A percentile compares a stretch with the other conserved stretches of the same genome.
Evolutionary conservation across 2,113 vertebrate genomes (phyloP).

Genomic region (Tinamus guttatus): DNA sequence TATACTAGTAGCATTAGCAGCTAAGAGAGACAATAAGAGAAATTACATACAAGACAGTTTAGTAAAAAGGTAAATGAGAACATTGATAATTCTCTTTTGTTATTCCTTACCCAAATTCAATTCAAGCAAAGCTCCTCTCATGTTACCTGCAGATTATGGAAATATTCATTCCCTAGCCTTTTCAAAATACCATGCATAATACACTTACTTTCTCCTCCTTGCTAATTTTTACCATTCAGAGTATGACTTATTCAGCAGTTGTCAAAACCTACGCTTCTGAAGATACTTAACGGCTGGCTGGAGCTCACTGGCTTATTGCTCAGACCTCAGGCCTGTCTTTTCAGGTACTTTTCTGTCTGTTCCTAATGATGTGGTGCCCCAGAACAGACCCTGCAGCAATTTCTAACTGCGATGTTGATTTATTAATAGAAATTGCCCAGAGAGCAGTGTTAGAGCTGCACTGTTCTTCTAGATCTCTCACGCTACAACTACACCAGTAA

Average conservation of each 20-base stretch:
- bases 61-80: not conserved
- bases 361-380: accelerated
- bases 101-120: not conserved
- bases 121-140: not conserved
- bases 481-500: not conserved
- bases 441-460: accelerated
- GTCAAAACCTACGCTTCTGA: not conserved
- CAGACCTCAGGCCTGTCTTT: not conserved
- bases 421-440: accelerated
- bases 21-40: not conserved
- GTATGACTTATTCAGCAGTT: not conserved
- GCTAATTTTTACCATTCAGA: not conserved
- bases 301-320: not conserved
- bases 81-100: not conserved
- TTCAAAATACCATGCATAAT: not conserved
- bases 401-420: not conserved
- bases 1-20: not conserved
- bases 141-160: accelerated
- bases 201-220: not conserved
- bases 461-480: not conserved
- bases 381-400: not conserved
- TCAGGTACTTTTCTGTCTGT: not conserved
- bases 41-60: not conserved
- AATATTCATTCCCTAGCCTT: not conserved
- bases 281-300: not conserved